Evolutionary conservation across 2,888 invertebrate species (phyloP).

Genomic region (Cacoxenus indagator): DNA sequence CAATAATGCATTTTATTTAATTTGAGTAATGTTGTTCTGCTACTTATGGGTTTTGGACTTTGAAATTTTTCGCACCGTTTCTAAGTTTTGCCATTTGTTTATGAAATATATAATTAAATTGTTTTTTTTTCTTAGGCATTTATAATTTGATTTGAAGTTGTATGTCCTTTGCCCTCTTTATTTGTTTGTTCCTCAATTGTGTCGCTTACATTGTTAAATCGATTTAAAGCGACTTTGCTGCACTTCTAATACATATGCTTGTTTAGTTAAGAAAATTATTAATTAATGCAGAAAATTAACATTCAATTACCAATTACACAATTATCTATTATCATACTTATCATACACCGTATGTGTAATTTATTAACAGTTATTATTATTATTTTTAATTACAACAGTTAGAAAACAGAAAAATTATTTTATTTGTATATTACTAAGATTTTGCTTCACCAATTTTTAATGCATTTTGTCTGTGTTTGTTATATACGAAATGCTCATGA

Average conservation of each 20-base stretch:
- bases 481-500: constrained; percentile 27
- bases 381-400: constrained; percentile 20
- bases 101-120: constrained; percentile 10
- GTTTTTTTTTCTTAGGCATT: constrained; percentile 37
- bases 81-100: not conserved
- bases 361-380: not conserved
- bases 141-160: too few species aligned
- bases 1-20: constrained; percentile 9
- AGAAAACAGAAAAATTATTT: not conserved
- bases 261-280: constrained; percentile 14
- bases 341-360: not conserved
- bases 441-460: not conserved
- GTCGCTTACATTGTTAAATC: too few species aligned
- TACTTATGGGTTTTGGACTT: not conserved
- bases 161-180: too few species aligned
- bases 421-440: not conserved
- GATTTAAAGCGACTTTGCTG: too few species aligned
- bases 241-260: constrained; percentile 60
- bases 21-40: constrained; percentile 19
- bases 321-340: constrained; percentile 39
- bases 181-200: too few species aligned
- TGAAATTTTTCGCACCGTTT: not conserved
- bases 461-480: not conserved
- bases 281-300: constrained; percentile 42
- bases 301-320: constrained; percentile 34